phyloP scores from a whole-genome alignment of 1,140 invertebrate genomes.

The Temnothorax longispinosus region DNA sequence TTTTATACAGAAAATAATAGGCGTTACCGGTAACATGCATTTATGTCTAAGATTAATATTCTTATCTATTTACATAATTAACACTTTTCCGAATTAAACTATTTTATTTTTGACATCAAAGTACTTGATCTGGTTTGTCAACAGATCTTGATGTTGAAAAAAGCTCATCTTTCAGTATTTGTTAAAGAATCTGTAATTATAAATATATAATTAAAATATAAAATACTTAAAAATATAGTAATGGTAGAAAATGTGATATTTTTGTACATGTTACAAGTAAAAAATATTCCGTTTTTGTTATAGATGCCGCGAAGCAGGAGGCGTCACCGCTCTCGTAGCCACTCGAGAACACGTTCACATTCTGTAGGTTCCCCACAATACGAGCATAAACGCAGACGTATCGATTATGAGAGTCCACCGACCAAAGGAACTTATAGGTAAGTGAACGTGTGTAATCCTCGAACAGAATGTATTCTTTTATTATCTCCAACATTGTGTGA shows the following conservation, averaged over 20 bases:
- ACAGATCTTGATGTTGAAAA: background rate
- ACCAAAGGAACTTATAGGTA: constrained; percentile 87
- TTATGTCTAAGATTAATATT: background rate
- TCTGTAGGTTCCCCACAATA: constrained; percentile 84
- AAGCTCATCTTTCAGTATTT: background rate
- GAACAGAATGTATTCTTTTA: background rate
- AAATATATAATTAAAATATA: background rate
- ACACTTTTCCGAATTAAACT: background rate
- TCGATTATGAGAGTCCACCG: constrained; percentile 86
- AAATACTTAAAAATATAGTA: background rate
- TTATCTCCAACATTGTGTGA: background rate
- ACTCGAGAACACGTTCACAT: constrained; percentile 87
- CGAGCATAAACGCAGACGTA: constrained; percentile 87
- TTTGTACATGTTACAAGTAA: background rate
- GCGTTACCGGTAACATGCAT: background rate
- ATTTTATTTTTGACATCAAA: background rate
- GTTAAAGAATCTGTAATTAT: background rate
- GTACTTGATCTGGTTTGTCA: background rate
- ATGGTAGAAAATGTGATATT: background rate
- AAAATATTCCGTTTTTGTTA: constrained; percentile 78
- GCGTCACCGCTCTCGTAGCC: constrained; percentile 90
- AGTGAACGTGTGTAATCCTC: constrained; percentile 60
- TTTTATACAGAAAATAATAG: background rate
- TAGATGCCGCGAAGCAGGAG: constrained; percentile 93
- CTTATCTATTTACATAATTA: background rate